Evolutionary conservation across 2,797 vertebrate species (phyloP), one percentile per base, ranked within the genome.

Genomic region (Amblyraja radiata): DNA sequence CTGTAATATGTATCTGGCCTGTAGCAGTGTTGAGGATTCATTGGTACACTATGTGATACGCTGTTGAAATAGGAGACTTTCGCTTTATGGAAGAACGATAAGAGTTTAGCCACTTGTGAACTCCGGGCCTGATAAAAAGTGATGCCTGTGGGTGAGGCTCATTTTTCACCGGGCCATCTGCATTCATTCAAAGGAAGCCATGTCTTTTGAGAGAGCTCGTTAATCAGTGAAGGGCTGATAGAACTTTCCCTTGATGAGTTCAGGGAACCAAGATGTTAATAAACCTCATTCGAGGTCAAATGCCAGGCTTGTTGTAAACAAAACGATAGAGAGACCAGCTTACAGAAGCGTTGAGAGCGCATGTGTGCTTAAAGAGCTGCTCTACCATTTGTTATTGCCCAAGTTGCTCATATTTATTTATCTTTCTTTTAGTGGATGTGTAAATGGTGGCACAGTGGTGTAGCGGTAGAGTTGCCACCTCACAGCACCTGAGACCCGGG

Each of bases 141-240:
- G 95, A 95, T 93, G 94, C 96, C 96, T 95, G 94, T 95, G 96
- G 95, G 96, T 95, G 96, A 96, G 94, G 93, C 95, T 96, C 96
- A 96, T 97, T 97, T 96, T 97, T 97, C 96, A 96, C 95, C 63
- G 86, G 96, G 97, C 97, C 96, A 97, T 97, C 96, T 97, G 97
- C 94, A 94, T 96, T 96, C 95, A 97, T 96, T 97, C 96, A 97
- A 96, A 96, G 95, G 95, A 96, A 97, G 96, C 96, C 95, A 94
- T 95, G 96, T 16, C 84, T 95, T 96, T 96, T 96, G 94, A 94
- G 94, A 95, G 95, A 95, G 95, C 94, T 94, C 94, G 94, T 96
- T 96, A 94, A 90, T 96, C 96, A 95, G 94, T 93, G 93, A 96
- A 94, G 94, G 94, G 94, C 94, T 95, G 1, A 93, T 93, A 94